phyloP scores from a whole-genome alignment of 2,888 invertebrate genomes.

The Sarcophaga subvicina region DNA sequence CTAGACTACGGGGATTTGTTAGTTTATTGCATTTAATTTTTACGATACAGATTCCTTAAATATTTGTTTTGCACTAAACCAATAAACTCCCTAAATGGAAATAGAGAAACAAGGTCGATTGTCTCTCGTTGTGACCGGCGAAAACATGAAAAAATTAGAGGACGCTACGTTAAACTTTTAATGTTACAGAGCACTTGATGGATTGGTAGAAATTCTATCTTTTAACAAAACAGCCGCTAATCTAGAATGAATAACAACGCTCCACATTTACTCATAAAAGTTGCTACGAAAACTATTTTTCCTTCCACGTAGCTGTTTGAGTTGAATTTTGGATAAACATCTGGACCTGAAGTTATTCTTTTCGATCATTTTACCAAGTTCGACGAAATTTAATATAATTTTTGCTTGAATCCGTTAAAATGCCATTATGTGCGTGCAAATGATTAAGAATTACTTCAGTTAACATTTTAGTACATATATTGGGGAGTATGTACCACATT shows the following conservation, averaged over 20 bases:
- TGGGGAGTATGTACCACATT: slow-evolving; percentile 14
- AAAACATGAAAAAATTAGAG: background rate
- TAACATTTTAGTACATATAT: slow-evolving; percentile 9
- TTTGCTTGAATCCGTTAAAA: slow-evolving; percentile 21
- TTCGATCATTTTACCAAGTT: too few relatives aligned
- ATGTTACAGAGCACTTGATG: background rate
- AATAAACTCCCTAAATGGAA: background rate
- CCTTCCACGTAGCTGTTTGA: too few relatives aligned
- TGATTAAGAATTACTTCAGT: slow-evolving; percentile 1
- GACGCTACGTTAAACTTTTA: too few relatives aligned
- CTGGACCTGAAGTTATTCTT: too few relatives aligned
- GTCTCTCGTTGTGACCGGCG: background rate
- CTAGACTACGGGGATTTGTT: slow-evolving; percentile 1
- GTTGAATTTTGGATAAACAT: too few relatives aligned
- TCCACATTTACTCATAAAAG: too few relatives aligned
- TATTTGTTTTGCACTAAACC: too few relatives aligned
- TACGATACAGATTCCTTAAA: too few relatives aligned
- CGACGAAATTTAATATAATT: too few relatives aligned
- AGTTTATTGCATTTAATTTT: background rate
- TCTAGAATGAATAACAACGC: too few relatives aligned
- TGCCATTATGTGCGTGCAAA: slow-evolving; percentile 6
- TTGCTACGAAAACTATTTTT: too few relatives aligned
- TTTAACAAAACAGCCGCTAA: too few relatives aligned
- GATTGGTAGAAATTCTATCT: background rate
- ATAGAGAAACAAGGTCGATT: background rate